Evolutionary conservation across 1,140 invertebrate species (phyloP).

Genomic region (Pararge aegeria): DNA sequence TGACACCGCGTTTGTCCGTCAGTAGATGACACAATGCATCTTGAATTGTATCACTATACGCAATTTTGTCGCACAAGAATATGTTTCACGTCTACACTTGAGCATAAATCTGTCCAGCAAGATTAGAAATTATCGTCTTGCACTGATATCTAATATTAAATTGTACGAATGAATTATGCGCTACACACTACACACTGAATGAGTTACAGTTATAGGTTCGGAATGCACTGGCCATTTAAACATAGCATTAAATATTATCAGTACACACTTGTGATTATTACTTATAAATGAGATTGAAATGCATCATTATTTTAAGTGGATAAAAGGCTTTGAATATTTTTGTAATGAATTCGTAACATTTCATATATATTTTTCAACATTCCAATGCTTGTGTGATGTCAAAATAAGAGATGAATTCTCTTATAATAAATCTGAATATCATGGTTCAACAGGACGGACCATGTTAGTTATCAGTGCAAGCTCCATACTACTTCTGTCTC

Average conservation of each 20-base stretch:
- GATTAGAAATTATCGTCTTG: slow-evolving; percentile 43
- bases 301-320: not conserved
- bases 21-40: slow-evolving; percentile 68
- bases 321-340: slow-evolving; percentile 11
- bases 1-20: slow-evolving; percentile 73
- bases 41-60: slow-evolving; percentile 62
- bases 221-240: slow-evolving; percentile 11
- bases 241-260: slow-evolving; percentile 2
- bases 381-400: slow-evolving; percentile 19
- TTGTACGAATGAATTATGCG: slow-evolving; percentile 18
- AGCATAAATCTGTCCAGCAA: slow-evolving; percentile 43
- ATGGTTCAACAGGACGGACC: slow-evolving; percentile 30
- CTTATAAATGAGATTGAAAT: not conserved
- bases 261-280: not conserved
- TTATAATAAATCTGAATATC: slow-evolving; percentile 15
- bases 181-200: slow-evolving; percentile 11
- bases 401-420: slow-evolving; percentile 14
- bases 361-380: slow-evolving; percentile 32
- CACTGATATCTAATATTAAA: slow-evolving; percentile 44
- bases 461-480: slow-evolving; percentile 42
- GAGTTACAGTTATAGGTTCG: slow-evolving; percentile 10
- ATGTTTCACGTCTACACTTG: slow-evolving; percentile 47
- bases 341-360: slow-evolving; percentile 2
- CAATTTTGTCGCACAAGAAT: slow-evolving; percentile 60
- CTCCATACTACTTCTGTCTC: slow-evolving; percentile 30